A percentile compares a stretch with the other conserved stretches of the same genome.
phyloP scores from a whole-genome alignment of 2,113 vertebrate species.

The Heterotilapia buettikoferi region DNA sequence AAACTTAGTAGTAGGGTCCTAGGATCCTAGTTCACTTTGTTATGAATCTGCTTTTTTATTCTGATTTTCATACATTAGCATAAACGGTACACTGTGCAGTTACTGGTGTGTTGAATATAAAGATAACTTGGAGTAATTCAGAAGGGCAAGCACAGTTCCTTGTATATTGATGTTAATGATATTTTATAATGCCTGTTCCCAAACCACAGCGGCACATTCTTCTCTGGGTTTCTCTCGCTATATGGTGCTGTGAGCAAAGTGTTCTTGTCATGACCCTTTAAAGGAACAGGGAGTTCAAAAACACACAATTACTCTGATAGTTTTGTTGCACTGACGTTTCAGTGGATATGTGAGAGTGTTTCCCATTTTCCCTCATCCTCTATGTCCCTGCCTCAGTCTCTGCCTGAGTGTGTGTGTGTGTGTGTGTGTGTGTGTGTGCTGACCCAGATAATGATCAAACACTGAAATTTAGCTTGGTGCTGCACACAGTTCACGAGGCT shows the following conservation, averaged over 20 bases:
- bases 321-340: neutral
- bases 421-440: neutral
- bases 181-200: neutral
- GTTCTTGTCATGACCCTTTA: neutral
- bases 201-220: neutral
- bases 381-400: neutral
- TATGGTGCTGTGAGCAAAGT: neutral
- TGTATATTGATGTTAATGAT: neutral
- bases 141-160: neutral
- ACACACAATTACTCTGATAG: neutral
- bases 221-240: neutral
- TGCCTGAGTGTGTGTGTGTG: neutral
- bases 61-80: neutral
- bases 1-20: neutral
- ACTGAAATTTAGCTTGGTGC: neutral
- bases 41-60: neutral
- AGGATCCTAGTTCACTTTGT: neutral
- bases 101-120: neutral
- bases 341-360: neutral
- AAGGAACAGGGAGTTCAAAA: neutral
- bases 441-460: conserved; percentile 28
- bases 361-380: neutral
- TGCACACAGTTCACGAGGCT: neutral
- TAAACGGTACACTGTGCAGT: neutral
- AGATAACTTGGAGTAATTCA: neutral